These are phyloP conservation scores for Galagoides demidoff DNA, from an alignment of 2,797 vertebrate species.

Conservation along the genomic window DNA sequence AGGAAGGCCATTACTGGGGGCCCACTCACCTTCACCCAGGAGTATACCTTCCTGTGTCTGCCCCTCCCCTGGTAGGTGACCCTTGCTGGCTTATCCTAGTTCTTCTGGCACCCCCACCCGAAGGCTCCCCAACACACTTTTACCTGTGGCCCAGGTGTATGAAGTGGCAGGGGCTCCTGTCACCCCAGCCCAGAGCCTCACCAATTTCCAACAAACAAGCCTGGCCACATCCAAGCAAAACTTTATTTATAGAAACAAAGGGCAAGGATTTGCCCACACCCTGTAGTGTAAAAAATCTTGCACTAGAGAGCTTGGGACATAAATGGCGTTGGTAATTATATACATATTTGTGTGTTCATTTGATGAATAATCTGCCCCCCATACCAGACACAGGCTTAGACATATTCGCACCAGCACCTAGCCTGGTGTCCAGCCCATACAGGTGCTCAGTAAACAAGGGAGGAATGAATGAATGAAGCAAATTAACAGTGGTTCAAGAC, in stretches of 20 bases:
- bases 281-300: background rate
- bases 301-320: background rate
- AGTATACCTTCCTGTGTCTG: rapidly evolving
- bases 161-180: no score
- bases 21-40: background rate
- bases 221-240: background rate
- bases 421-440: rapidly evolving
- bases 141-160: background rate
- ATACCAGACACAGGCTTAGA: background rate
- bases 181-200: background rate
- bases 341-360: no score
- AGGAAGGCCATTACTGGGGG: background rate
- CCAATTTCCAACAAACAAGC: background rate
- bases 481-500: background rate
- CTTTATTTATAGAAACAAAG: background rate
- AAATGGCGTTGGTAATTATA: background rate
- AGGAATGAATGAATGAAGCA: background rate
- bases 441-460: background rate
- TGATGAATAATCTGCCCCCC: background rate
- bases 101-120: background rate
- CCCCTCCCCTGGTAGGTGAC: no score
- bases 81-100: rapidly evolving
- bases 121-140: background rate
- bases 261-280: background rate
- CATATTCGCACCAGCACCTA: rapidly evolving